phyloP scores from a whole-genome alignment of 2,113 vertebrate species.

The Helogale parvula region DNA sequence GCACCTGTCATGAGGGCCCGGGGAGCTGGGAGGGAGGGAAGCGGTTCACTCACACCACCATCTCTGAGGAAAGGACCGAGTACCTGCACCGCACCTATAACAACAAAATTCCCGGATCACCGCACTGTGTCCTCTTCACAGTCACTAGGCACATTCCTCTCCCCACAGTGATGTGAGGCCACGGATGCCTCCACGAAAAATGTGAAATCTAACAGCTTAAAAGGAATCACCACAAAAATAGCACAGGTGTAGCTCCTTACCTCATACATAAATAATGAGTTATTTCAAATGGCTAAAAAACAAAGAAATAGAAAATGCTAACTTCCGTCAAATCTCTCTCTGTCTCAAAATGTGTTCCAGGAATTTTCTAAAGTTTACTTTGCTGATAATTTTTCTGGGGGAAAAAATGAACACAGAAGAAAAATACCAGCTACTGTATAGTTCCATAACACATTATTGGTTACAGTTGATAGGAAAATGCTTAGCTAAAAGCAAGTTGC shows the following conservation, averaged over 20 bases:
- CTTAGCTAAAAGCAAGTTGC: not conserved
- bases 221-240: not conserved
- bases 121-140: not conserved
- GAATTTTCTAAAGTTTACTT: not conserved
- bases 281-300: not conserved
- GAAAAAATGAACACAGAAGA: not conserved
- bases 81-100: not conserved
- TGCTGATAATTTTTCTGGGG: not conserved
- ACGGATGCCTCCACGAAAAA: not conserved
- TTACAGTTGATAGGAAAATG: not conserved
- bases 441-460: not conserved
- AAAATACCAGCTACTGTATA: not conserved
- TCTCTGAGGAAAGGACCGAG: not conserved
- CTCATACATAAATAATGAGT: not conserved
- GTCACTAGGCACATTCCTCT: not conserved
- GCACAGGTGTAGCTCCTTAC: not conserved
- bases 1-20: accelerated
- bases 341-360: not conserved
- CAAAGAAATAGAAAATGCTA: not conserved
- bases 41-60: not conserved
- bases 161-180: not conserved
- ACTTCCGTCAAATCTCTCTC: not conserved
- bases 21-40: not conserved
- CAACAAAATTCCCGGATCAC: not conserved
- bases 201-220: not conserved